Conservation (phyloP, 1,140 invertebrate genomes). For the Hyphantria cunea region DNA sequence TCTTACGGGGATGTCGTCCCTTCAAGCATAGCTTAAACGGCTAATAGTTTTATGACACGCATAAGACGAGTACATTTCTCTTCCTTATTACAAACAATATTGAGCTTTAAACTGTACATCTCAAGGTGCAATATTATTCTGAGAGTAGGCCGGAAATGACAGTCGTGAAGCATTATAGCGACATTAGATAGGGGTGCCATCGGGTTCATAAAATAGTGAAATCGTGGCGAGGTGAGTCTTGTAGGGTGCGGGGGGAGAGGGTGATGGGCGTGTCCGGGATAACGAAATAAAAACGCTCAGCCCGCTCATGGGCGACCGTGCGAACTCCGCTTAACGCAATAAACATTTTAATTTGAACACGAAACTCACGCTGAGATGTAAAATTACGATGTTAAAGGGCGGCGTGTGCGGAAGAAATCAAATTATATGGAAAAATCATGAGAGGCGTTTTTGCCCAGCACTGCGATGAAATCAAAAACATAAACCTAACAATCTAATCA, state of each 20-base stretch:
- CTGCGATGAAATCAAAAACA: constrained; percentile 9
- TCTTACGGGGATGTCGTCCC: constrained; percentile 61
- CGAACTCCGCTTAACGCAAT: constrained; percentile 77
- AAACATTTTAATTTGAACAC: constrained; percentile 81
- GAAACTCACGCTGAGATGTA: constrained; percentile 77
- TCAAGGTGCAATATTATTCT: constrained; percentile 44
- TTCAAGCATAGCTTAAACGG: constrained; percentile 78
- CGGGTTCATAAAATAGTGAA: constrained; percentile 58
- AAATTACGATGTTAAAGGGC: constrained; percentile 67
- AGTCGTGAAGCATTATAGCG: constrained; percentile 64
- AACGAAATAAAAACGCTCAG: constrained; percentile 77
- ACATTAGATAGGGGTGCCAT: constrained; percentile 67
- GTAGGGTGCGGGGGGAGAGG: constrained; percentile 31
- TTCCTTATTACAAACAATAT: constrained; percentile 31
- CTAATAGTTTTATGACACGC: constrained; percentile 81
- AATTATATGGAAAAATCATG: constrained; percentile 62
- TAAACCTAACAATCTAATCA: constrained; percentile 2
- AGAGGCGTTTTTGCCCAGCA: constrained; percentile 22
- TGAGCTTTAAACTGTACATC: constrained; percentile 39
- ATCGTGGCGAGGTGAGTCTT: constrained; percentile 46
- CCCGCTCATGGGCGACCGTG: constrained; percentile 60
- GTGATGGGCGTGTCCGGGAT: constrained; percentile 65
- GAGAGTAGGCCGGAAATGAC: constrained; percentile 59
- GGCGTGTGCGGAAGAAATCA: constrained; percentile 57
- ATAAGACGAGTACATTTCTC: constrained; percentile 55